Conservation (phyloP, 2,888 invertebrate species). For the Andrena praecox region DNA sequence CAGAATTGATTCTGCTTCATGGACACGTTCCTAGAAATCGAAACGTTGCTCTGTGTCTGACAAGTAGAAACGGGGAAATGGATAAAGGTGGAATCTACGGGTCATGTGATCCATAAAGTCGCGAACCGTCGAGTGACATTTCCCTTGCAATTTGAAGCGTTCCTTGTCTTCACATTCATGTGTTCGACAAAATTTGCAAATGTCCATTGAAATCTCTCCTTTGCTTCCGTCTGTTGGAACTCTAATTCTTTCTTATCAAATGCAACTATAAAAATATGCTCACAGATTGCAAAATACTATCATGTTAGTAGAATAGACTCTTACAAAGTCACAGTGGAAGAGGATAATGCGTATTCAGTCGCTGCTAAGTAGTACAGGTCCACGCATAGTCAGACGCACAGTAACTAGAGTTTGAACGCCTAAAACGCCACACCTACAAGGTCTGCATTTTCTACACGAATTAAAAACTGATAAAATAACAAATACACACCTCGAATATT, state of each 20-base stretch:
- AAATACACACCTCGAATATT: too few species aligned
- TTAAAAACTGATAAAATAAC: too few species aligned
- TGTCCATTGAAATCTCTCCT: too few species aligned
- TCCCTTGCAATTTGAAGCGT: neutral
- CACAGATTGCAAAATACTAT: neutral
- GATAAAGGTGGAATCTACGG: neutral
- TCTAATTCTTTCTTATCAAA: too few species aligned
- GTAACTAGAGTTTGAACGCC: neutral
- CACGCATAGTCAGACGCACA: neutral
- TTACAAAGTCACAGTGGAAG: neutral
- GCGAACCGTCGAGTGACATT: neutral
- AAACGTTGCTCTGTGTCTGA: conserved; percentile 19
- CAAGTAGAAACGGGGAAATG: neutral
- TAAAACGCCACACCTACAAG: too few species aligned
- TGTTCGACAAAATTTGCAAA: too few species aligned
- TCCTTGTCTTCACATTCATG: too few species aligned
- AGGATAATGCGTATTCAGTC: neutral
- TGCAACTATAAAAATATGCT: too few species aligned
- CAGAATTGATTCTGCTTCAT: conserved; percentile 18
- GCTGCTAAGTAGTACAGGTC: conserved; percentile 13
- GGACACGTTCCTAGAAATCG: neutral
- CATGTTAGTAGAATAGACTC: conserved; percentile 15
- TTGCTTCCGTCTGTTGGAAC: too few species aligned
- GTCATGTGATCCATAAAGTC: neutral
- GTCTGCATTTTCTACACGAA: too few species aligned